Evolutionary conservation across 2,888 invertebrate species (phyloP).

Genomic region (Neoaliturus tenellus): DNA sequence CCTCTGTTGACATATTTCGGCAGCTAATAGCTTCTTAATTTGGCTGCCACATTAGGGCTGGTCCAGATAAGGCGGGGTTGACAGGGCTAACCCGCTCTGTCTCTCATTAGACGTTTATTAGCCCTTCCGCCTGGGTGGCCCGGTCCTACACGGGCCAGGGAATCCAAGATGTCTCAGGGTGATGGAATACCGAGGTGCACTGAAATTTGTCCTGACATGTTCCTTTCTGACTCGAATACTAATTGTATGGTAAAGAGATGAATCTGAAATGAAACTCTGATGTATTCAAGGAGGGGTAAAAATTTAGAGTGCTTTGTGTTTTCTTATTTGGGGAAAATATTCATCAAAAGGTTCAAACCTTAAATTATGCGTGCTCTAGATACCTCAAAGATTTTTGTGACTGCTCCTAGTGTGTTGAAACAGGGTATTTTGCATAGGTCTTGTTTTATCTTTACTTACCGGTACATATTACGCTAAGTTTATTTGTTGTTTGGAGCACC

Average conservation of each 20-base stretch:
- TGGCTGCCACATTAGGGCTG: conserved; percentile 47
- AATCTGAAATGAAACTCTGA: conserved; percentile 20
- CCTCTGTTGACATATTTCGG: conserved; percentile 43
- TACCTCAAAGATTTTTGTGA: too few species aligned
- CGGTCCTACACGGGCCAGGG: neutral
- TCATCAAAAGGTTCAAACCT: too few species aligned
- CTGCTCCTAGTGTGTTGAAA: too few species aligned
- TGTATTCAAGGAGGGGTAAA: too few species aligned
- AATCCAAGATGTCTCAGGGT: neutral
- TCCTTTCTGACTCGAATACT: conserved; percentile 20
- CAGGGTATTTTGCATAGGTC: too few species aligned
- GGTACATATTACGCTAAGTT: too few species aligned
- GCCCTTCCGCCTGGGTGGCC: conserved; percentile 47
- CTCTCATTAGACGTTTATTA: conserved; percentile 43
- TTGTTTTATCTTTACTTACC: too few species aligned
- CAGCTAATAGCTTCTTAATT: conserved; percentile 51
- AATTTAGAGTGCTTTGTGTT: too few species aligned
- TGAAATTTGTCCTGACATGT: conserved; percentile 23
- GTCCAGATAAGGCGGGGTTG: conserved; percentile 43
- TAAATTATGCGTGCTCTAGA: too few species aligned
- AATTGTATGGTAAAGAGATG: conserved; percentile 28
- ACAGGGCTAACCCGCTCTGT: conserved; percentile 10
- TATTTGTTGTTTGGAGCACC: too few species aligned
- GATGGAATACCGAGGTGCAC: conserved; percentile 10
- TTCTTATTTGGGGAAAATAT: too few species aligned